Conservation (phyloP, 2,113 vertebrate genomes). For the Ivindomyrus marchei region DNA sequence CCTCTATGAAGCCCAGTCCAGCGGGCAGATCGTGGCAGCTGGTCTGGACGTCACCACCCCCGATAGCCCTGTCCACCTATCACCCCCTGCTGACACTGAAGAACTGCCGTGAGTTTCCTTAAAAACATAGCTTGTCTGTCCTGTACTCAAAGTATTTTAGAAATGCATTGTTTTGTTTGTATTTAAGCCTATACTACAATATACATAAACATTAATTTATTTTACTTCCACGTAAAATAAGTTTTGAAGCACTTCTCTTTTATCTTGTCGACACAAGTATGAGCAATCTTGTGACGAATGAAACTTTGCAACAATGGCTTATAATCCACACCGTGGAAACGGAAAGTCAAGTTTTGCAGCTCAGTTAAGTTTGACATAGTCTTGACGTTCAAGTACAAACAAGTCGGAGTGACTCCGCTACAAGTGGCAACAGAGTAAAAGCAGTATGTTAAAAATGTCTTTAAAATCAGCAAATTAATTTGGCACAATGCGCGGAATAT, state of each 20-base stretch:
- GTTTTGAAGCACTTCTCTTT: neutral
- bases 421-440: neutral
- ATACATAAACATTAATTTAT: neutral
- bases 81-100: slow-evolving; percentile 57
- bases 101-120: slow-evolving; percentile 52
- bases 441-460: neutral
- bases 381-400: neutral
- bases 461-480: neutral
- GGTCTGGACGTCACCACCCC: slow-evolving; percentile 55
- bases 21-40: slow-evolving; percentile 54
- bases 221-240: neutral
- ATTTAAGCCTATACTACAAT: neutral
- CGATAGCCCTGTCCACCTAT: slow-evolving; percentile 56
- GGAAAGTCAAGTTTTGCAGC: neutral
- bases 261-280: neutral
- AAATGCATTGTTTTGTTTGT: neutral
- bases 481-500: neutral
- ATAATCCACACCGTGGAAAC: neutral
- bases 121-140: neutral
- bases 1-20: slow-evolving; percentile 52
- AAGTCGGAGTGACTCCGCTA: neutral
- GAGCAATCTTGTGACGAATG: neutral
- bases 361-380: neutral
- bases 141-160: neutral
- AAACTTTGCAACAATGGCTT: neutral